Conservation (phyloP, 2,797 vertebrate genomes). For the Neosilurus mollespiculum region DNA sequence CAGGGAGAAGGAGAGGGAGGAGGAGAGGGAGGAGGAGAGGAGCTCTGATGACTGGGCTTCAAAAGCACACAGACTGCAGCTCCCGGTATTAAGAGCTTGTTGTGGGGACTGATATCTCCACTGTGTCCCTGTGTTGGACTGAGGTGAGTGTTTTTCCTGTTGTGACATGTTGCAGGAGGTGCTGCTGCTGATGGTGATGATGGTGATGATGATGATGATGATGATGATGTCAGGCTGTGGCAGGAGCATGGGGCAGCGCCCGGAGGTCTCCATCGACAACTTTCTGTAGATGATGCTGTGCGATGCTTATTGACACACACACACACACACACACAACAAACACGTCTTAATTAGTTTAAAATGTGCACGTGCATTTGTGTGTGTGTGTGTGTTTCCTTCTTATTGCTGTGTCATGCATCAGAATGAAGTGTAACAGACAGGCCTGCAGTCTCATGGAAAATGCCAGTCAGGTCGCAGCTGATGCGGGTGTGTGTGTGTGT, state of each 20-base stretch:
- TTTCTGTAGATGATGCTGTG: conserved; percentile 28
- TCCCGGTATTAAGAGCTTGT: not conserved
- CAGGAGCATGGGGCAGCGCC: conserved; percentile 22
- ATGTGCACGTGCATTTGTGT: not conserved
- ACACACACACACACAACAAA: not conserved
- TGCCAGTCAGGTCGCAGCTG: conserved; percentile 16
- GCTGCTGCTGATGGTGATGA: not conserved
- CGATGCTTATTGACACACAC: not conserved
- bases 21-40: conserved; percentile 18
- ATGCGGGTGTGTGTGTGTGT: conserved; percentile 20
- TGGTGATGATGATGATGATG: not conserved
- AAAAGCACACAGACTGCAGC: not conserved
- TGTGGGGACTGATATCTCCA: not conserved
- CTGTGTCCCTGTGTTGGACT: not conserved
- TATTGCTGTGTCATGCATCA: conserved; percentile 45
- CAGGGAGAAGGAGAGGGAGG: not conserved
- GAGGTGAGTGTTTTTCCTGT: conserved; percentile 18
- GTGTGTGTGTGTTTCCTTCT: not conserved
- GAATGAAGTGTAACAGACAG: conserved; percentile 29
- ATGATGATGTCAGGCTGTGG: conserved; percentile 8
- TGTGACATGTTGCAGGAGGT: not conserved
- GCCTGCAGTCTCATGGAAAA: conserved; percentile 38
- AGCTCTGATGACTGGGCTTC: conserved; percentile 19
- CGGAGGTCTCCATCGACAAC: not conserved
- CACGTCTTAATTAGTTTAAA: not conserved